These are phyloP conservation scores for Saxidomus purpurata DNA, from an alignment of 1,140 invertebrate species.

Conservation along the genomic window DNA sequence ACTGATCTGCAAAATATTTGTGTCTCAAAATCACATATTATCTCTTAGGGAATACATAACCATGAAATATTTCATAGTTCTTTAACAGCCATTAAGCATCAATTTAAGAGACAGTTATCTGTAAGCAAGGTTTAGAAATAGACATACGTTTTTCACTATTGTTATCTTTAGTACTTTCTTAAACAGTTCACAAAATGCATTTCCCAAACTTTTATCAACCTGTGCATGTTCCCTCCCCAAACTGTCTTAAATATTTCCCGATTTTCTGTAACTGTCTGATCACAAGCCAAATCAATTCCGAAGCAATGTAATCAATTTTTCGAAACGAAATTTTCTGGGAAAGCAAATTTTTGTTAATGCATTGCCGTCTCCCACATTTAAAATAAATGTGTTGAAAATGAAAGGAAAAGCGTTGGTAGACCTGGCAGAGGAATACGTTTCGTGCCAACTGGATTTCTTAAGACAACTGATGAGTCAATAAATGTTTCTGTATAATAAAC, in stretches of 20 bases:
- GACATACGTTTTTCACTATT: neutral
- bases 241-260: neutral
- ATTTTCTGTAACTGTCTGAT: constrained; percentile 1
- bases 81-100: neutral
- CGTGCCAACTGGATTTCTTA: neutral
- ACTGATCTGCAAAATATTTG: too few species aligned
- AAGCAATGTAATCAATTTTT: constrained; percentile 34
- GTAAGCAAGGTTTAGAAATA: neutral
- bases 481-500: too few species aligned
- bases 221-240: constrained; percentile 12
- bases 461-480: neutral
- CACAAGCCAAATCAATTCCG: constrained; percentile 9
- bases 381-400: constrained; percentile 1
- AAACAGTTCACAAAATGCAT: constrained; percentile 14
- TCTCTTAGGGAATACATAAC: too few species aligned
- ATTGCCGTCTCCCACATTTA: neutral
- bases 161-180: neutral
- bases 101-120: neutral
- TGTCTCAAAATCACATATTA: too few species aligned
- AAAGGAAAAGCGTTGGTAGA: neutral
- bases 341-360: neutral
- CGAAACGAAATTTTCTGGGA: neutral
- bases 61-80: neutral
- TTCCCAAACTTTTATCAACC: neutral
- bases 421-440: neutral